Percentiles rank a stretch among this genome's conserved stretches.
phyloP scores from a whole-genome alignment of 2,797 vertebrate genomes.

The Pygocentrus nattereri region DNA sequence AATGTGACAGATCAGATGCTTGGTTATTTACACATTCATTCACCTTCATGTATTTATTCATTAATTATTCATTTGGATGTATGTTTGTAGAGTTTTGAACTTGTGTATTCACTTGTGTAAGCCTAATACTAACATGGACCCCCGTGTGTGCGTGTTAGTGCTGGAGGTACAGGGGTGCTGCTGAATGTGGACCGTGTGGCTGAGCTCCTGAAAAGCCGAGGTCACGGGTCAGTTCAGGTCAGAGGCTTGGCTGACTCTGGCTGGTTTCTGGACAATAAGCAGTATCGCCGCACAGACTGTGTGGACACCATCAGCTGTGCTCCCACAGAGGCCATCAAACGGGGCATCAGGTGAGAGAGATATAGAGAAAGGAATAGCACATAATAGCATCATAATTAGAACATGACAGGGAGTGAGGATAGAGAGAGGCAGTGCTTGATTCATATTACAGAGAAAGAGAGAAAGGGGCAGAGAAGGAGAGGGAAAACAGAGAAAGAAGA shows the following conservation, averaged over 20 bases:
- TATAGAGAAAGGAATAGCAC: neutral
- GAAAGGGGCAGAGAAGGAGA: no score
- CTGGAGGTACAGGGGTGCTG: slow-evolving; percentile 92
- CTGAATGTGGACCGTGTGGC: slow-evolving; percentile 94
- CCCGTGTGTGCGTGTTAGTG: slow-evolving; percentile 72
- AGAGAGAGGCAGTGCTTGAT: no score
- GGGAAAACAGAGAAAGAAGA: neutral
- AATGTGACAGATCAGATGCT: no score
- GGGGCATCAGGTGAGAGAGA: slow-evolving; percentile 81
- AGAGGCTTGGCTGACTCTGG: slow-evolving; percentile 91
- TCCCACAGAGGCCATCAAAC: slow-evolving; percentile 82
- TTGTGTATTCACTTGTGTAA: no score
- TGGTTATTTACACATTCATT: no score
- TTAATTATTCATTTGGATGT: no score
- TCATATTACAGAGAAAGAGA: no score
- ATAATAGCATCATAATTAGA: no score
- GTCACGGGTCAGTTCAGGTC: slow-evolving; percentile 85
- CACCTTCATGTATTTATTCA: no score
- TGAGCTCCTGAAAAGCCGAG: slow-evolving; percentile 86
- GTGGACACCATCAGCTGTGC: slow-evolving; percentile 85
- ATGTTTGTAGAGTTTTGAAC: no score
- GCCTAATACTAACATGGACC: neutral
- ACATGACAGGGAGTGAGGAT: no score
- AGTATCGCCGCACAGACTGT: slow-evolving; percentile 91
- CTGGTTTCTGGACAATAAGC: slow-evolving; percentile 98